Evolutionary conservation across 1,140 invertebrate species (phyloP).

Genomic region (Frieseomelitta varia): DNA sequence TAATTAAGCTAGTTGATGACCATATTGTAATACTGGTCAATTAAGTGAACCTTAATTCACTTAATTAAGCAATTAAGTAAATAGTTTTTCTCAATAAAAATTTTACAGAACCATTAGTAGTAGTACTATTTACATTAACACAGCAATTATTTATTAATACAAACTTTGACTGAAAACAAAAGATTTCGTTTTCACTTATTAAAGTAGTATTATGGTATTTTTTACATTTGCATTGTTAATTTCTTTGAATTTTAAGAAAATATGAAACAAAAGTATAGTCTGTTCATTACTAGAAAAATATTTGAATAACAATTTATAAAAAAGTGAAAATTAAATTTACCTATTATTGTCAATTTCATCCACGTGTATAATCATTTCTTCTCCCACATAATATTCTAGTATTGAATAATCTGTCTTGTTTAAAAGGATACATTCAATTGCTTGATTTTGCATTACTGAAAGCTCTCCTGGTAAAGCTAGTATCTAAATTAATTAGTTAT

Average conservation of each 20-base stretch:
- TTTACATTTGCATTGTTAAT: neutral
- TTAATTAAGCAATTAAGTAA: neutral
- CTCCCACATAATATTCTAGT: conserved; percentile 64
- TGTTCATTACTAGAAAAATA: neutral
- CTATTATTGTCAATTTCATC: conserved; percentile 83
- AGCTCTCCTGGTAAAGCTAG: conserved; percentile 82
- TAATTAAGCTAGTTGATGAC: neutral
- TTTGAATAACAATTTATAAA: conserved; percentile 25
- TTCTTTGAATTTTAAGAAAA: neutral
- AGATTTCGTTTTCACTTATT: neutral
- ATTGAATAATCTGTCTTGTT: conserved; percentile 64
- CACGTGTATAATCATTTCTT: conserved; percentile 82
- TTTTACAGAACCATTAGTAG: neutral
- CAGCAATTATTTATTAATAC: neutral
- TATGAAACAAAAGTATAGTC: neutral
- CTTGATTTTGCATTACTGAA: conserved; percentile 83
- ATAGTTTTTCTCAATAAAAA: neutral
- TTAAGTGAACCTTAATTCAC: neutral
- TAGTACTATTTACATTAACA: neutral
- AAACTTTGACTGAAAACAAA: neutral
- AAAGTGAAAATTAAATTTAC: conserved; percentile 73
- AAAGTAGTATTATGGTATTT: neutral
- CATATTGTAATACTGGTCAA: neutral
- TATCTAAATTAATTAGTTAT: conserved; percentile 75
- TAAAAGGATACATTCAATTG: conserved; percentile 80